Base-by-base conservation (phyloP, 2,888 invertebrate genomes). In the Lissonota sp. region DNA sequence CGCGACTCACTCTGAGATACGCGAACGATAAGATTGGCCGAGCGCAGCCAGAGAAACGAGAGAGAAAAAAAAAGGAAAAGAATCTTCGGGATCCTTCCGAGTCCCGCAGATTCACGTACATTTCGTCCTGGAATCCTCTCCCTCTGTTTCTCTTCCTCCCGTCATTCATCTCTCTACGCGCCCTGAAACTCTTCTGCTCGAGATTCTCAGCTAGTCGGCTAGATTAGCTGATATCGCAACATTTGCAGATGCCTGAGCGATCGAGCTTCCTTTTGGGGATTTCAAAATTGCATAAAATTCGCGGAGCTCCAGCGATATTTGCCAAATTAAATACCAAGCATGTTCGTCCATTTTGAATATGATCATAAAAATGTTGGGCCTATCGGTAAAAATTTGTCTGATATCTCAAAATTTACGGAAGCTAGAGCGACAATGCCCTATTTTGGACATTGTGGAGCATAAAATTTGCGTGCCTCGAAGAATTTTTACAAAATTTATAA, bases 201-300 rank as follows among this genome's bases (percentile, higher is more conserved):
- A 51, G 79, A 85, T 90, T 89, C 90, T 90, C 90, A 90, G 88
- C 86, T 89, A 88, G 90, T 90, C 87, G 82, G 66, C 84, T 84
- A 78, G 88, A 90, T 90, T 90, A 87, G 88, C 88, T 85, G 26
- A 26, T 26, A 26, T 26, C 26, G 26, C 26, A 26, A 26, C 26
- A 26, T 26, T 26, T 26, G 26, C 26, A 26, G 26, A 1, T 26
- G 26, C 4, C 14, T 26, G 42, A 8, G 62, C 63, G 58, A 66
- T 69, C 57, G 72, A 69, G 51, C 72, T 55, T 53, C 72, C 60
- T 55, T 53, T 46, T 55, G 2, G 26, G 26, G 3, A 26, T 26
- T 26, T 26, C 26, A 26, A 26, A 26, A 26, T 26, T 26, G 26
- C 26, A 26, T 3, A 26, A 26, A 26, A 26, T 26, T 3, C 26